A percentile compares a stretch with the other conserved stretches of the same genome.
Evolutionary conservation across 2,113 vertebrate species (phyloP).

Genomic region (Chionis minor): DNA sequence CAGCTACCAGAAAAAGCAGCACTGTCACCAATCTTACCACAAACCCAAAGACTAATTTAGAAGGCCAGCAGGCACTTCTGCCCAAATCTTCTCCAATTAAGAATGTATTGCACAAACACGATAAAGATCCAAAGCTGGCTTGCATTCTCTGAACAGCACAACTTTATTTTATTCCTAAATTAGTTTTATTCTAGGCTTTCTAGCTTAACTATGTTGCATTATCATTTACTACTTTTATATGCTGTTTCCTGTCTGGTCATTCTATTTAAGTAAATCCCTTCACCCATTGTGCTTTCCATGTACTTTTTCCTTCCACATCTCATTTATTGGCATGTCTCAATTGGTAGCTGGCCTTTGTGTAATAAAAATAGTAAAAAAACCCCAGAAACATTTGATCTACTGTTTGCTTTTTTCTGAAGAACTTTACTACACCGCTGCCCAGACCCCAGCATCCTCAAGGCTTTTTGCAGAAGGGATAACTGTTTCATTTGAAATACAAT

Average conservation of each 20-base stretch:
- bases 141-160: background rate
- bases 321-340: background rate
- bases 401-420: background rate
- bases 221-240: background rate
- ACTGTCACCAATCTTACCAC: background rate
- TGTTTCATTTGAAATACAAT: background rate
- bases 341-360: background rate
- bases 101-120: background rate
- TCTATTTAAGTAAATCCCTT: background rate
- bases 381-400: background rate
- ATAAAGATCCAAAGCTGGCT: background rate
- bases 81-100: fast-evolving
- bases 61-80: background rate
- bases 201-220: background rate
- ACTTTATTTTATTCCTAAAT: background rate
- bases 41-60: background rate
- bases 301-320: background rate
- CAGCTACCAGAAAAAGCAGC: background rate
- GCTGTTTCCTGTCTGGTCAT: background rate
- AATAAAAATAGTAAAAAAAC: background rate
- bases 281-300: background rate
- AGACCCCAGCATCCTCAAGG: background rate
- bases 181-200: background rate
- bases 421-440: no score
- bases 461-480: background rate